These are phyloP conservation scores for Syrmaticus mikado DNA, from an alignment of 2,113 vertebrate species.

Conservation along the genomic window DNA sequence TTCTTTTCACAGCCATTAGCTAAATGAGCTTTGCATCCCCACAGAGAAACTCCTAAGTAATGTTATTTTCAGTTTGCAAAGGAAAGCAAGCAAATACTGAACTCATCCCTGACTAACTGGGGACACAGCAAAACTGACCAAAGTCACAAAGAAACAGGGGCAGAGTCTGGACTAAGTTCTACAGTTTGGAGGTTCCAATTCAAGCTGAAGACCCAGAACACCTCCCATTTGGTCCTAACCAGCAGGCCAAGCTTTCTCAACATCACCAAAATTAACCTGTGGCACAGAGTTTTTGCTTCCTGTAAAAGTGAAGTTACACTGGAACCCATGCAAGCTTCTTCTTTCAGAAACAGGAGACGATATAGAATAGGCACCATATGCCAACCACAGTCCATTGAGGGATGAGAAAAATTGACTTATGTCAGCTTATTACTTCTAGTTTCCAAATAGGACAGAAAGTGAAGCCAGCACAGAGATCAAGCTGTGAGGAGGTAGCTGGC, in stretches of 20 bases:
- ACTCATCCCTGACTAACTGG: not conserved
- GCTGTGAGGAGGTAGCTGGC: slow-evolving; percentile 40
- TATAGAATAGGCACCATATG: not conserved
- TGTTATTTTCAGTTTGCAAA: not conserved
- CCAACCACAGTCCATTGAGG: not conserved
- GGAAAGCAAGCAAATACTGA: not conserved
- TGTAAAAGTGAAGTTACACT: not conserved
- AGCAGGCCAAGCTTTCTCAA: not conserved
- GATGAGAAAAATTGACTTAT: not conserved
- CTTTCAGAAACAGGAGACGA: not conserved
- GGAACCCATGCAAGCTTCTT: not conserved
- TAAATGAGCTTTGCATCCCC: not conserved
- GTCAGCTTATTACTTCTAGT: not conserved
- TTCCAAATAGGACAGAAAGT: not conserved
- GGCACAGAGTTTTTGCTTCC: not conserved
- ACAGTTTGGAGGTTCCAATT: not conserved
- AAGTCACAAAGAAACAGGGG: not conserved
- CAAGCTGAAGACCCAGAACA: not conserved
- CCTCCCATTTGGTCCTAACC: not conserved
- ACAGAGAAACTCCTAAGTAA: not conserved
- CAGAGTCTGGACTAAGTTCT: not conserved
- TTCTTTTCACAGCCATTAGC: not conserved
- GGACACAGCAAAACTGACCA: not conserved
- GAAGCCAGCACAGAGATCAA: not conserved
- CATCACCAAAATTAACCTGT: not conserved